These are phyloP conservation scores for Halichondria panicea DNA, from an alignment of 37 sponge, comb jelly and placozoan genomes.

Conservation along the genomic window DNA sequence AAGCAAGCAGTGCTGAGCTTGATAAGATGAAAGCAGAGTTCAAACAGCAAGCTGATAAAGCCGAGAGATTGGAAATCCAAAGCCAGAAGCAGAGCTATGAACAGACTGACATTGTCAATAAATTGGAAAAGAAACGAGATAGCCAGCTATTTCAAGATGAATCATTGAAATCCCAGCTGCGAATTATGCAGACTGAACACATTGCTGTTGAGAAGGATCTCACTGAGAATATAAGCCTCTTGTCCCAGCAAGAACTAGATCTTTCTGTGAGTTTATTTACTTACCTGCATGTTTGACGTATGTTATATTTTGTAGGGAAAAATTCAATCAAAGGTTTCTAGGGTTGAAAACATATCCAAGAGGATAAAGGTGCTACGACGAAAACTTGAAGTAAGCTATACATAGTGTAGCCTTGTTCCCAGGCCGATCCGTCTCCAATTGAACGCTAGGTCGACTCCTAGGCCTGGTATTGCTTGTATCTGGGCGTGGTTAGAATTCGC, in stretches of 20 bases:
- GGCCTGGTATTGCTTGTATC: no score
- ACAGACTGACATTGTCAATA: slow-evolving; percentile 3
- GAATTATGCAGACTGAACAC: slow-evolving; percentile 20
- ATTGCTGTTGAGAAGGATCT: slow-evolving; percentile 11
- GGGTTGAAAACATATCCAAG: background rate
- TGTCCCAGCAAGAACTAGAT: slow-evolving; percentile 3
- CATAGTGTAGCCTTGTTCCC: no score
- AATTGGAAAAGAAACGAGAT: background rate
- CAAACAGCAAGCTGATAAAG: slow-evolving; percentile 8
- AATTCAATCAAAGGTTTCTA: slow-evolving; percentile 11
- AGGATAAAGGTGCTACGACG: slow-evolving; percentile 5
- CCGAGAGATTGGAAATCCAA: background rate
- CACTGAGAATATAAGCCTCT: background rate
- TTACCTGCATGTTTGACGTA: no score
- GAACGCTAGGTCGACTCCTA: no score
- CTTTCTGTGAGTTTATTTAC: no score
- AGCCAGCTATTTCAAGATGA: background rate
- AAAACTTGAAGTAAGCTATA: slow-evolving; percentile 11
- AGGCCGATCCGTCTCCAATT: no score
- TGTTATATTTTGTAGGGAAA: background rate
- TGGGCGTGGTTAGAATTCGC: no score
- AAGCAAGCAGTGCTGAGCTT: slow-evolving; percentile 8
- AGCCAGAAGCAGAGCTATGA: slow-evolving; percentile 11
- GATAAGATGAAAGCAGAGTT: slow-evolving; percentile 18
- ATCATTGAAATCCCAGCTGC: slow-evolving; percentile 4